A percentile compares a stretch with the other conserved stretches of the same genome.
Evolutionary conservation across 2,113 vertebrate genomes (phyloP).

Genomic region (Alethe diademata): DNA sequence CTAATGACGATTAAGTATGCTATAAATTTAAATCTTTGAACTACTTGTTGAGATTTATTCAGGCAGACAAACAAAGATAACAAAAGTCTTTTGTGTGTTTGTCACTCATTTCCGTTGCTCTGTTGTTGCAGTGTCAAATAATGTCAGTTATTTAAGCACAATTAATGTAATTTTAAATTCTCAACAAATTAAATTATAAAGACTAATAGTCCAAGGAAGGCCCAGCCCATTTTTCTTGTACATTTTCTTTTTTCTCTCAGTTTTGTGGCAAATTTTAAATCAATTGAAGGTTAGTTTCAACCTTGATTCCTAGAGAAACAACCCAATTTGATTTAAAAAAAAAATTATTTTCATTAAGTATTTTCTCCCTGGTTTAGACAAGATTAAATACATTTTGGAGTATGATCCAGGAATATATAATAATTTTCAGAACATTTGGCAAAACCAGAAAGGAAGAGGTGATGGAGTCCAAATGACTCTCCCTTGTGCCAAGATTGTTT

Average conservation of each 20-base stretch:
- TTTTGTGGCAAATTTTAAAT: conserved; percentile 73
- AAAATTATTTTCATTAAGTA: not conserved
- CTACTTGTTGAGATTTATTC: conserved; percentile 87
- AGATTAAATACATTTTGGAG: not conserved
- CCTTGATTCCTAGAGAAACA: conserved; percentile 46
- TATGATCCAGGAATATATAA: not conserved
- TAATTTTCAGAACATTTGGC: not conserved
- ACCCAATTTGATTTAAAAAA: conserved; percentile 9
- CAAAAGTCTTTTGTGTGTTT: conserved; percentile 86
- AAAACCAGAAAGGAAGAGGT: not conserved
- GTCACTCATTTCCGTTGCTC: conserved; percentile 82
- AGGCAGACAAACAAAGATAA: conserved; percentile 88
- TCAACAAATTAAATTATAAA: conserved; percentile 87
- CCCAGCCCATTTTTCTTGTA: conserved; percentile 66
- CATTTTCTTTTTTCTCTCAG: conserved; percentile 36
- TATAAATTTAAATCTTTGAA: conserved; percentile 85
- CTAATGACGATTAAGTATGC: conserved; percentile 81
- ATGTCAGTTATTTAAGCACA: conserved; percentile 86
- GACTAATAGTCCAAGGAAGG: conserved; percentile 77
- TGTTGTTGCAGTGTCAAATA: conserved; percentile 84
- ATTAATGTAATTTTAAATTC: conserved; percentile 89
- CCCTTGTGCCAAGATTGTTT: not conserved
- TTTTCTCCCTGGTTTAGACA: not conserved
- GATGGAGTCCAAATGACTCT: not conserved
- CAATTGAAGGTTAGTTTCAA: conserved; percentile 49